Evolutionary conservation across 1,140 invertebrate genomes (phyloP).

Genomic region (Eulimnadia texana): DNA sequence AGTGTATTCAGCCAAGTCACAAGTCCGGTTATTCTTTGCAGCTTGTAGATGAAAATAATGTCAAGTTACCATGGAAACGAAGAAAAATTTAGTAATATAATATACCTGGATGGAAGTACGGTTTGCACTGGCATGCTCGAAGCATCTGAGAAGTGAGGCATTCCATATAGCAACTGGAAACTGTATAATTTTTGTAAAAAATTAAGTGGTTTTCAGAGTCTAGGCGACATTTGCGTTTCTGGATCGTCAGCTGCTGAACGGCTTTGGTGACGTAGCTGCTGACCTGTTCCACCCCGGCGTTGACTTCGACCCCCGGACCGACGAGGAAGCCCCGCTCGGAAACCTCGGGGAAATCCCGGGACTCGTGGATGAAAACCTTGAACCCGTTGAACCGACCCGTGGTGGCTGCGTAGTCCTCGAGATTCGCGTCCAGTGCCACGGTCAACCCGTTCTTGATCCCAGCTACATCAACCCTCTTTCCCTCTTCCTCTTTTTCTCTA

Average conservation of each 20-base stretch:
- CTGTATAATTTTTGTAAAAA: slow-evolving; percentile 5
- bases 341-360: slow-evolving; percentile 4
- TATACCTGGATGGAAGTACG: slow-evolving; percentile 8
- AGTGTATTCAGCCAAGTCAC: neutral
- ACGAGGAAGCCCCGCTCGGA: slow-evolving; percentile 4
- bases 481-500: neutral
- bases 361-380: slow-evolving; percentile 3
- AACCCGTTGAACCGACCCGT: slow-evolving; percentile 10
- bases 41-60: no score
- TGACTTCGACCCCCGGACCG: neutral
- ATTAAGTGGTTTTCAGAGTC: neutral
- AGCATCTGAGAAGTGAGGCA: slow-evolving; percentile 4
- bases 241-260: neutral
- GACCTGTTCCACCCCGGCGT: neutral
- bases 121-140: neutral
- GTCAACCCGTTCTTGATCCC: slow-evolving; percentile 4
- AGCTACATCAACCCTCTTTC: neutral
- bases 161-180: slow-evolving; percentile 1
- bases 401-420: slow-evolving; percentile 5
- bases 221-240: slow-evolving; percentile 6
- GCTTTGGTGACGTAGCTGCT: neutral
- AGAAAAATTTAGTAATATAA: neutral
- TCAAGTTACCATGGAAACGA: neutral
- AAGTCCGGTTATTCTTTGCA: no score
- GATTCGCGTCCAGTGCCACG: slow-evolving; percentile 3